Evolutionary conservation across 2,797 vertebrate genomes (phyloP), one percentile per base, ranked within the genome.

Genomic region (Rallus crepitans): DNA sequence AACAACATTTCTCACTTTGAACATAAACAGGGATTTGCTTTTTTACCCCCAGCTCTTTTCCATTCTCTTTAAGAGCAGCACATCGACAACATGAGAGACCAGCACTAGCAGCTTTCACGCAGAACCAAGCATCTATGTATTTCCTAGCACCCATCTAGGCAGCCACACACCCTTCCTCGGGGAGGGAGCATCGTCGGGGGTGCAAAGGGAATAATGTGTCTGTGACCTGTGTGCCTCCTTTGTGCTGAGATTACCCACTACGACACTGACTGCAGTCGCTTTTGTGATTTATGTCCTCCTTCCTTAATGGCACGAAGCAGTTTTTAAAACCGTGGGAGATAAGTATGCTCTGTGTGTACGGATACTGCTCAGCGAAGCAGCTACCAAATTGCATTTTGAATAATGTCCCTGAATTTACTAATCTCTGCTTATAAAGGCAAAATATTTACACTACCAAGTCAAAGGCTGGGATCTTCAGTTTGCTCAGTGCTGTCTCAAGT

Each of bases 391-490:
- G 87, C 24, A 8, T 93, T 94, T 92, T 89, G 89, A 96, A 92
- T 96, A 92, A 94, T 0, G 20, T n/a, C 83, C 71, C 75, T 80
- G 92, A 64, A 87, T 96, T 93, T 95, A 82, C 89, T 96, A 94
- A 96, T 89, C 90, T 93, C 83, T 92, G 21, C 39, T 90, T 86
- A 82, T 87, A 94, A 93, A 82, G 83, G 87, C 71, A 87, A 96
- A 94, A 92, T 96, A 95, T 97, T 97, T 96, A 81, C 90, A 82
- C 89, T 95, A 60, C 68, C n/a, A 57, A 96, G 90, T 94, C 90
- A 91, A 93, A 94, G 90, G 57, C 90, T 93, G 83, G 81, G 71
- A 71, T 96, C 93, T 96, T 95, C 94, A 85, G 84, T 95, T 96
- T 93, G 87, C 89, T 92, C 81, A 94, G 83, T 0, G 9, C 90